Conservation (phyloP, 2,888 invertebrate species). For the Caenorhabditis imperialis region DNA sequence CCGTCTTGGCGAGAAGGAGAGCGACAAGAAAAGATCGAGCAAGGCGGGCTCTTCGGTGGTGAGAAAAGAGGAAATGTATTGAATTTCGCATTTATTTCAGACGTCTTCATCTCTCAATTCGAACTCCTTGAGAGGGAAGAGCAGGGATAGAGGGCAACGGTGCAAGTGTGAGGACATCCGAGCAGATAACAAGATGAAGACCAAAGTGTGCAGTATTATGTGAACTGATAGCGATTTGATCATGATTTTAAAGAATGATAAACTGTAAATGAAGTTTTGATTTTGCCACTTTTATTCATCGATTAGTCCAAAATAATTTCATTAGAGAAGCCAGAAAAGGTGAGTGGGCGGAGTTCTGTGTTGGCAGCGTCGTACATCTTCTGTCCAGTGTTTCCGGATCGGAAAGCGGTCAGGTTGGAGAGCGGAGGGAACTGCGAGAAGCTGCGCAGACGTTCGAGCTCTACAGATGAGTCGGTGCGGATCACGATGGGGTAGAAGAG, state of each 20-base stretch:
- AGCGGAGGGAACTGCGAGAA: conserved; percentile 29
- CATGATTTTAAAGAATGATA: too few relatives aligned
- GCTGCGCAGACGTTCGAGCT: conserved; percentile 31
- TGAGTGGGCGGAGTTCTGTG: conserved; percentile 25
- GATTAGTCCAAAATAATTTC: conserved; percentile 21
- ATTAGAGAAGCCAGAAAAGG: conserved; percentile 40
- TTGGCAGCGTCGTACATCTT: conserved; percentile 36
- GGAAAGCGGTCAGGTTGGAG: conserved; percentile 32
- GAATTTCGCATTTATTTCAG: conserved; percentile 12
- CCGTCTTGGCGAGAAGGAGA: conserved; percentile 10
- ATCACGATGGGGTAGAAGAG: conserved; percentile 29
- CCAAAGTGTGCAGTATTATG: conserved; percentile 62
- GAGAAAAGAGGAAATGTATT: conserved; percentile 13
- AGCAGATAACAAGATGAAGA: conserved; percentile 61
- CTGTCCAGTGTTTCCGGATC: conserved; percentile 26
- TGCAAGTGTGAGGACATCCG: conserved; percentile 65
- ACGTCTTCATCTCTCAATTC: conserved; percentile 33
- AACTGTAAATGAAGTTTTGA: too few relatives aligned
- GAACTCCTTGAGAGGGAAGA: conserved; percentile 11
- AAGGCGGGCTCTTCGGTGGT: conserved; percentile 38
- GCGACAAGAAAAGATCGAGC: conserved; percentile 20
- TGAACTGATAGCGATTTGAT: not conserved
- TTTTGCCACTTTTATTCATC: not conserved
- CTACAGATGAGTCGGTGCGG: conserved; percentile 18
- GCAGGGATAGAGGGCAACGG: not conserved